phyloP scores from a whole-genome alignment of 2,888 invertebrate species.

The Anthoptus insignis region DNA sequence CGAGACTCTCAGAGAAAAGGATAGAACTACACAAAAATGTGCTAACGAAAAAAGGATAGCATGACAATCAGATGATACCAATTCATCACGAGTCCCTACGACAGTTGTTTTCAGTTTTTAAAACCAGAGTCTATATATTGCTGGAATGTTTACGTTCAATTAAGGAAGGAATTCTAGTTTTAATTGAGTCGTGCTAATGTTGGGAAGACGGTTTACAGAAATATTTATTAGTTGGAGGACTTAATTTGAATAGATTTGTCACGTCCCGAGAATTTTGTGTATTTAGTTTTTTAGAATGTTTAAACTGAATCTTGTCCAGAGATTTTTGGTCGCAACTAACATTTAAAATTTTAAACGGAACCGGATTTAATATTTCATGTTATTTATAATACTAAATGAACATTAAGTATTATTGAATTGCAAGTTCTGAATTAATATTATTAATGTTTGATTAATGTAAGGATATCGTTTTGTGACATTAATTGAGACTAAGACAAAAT shows the following conservation, averaged over 20 bases:
- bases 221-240: constrained; percentile 11
- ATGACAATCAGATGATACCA: constrained; percentile 44
- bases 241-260: constrained; percentile 5
- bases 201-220: constrained; percentile 4
- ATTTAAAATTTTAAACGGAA: too few species aligned
- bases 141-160: constrained; percentile 44
- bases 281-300: too few species aligned
- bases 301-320: too few species aligned
- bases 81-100: constrained; percentile 57
- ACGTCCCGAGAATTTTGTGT: too few species aligned
- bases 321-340: too few species aligned
- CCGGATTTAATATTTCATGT: too few species aligned
- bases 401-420: too few species aligned
- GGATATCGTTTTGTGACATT: too few species aligned
- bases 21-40: constrained; percentile 48
- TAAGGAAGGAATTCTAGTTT: constrained; percentile 31
- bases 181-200: constrained; percentile 32
- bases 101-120: constrained; percentile 50
- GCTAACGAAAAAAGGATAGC: constrained; percentile 52
- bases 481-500: too few species aligned
- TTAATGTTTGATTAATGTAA: too few species aligned
- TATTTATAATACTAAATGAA: too few species aligned
- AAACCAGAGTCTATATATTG: constrained; percentile 33
- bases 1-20: constrained; percentile 61
- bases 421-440: too few species aligned